Percentiles rank a stretch among this genome's conserved stretches.
These are phyloP conservation scores for Elmis aenea DNA, from an alignment of 2,888 invertebrate genomes.

Conservation along the genomic window DNA sequence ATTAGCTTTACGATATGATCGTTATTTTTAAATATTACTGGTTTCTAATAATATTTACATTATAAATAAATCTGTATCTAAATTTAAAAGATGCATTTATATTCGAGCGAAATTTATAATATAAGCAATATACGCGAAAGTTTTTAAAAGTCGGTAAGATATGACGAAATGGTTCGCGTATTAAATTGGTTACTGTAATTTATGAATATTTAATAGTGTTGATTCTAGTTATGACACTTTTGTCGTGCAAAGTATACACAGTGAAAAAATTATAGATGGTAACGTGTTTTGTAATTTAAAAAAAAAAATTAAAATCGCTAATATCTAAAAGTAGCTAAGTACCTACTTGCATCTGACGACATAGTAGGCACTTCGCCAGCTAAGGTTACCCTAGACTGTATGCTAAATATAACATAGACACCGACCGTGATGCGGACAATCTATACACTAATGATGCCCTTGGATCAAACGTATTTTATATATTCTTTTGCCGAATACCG, in stretches of 20 bases:
- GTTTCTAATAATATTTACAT: constrained; percentile 36
- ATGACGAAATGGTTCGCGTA: too few species aligned
- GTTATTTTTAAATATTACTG: constrained; percentile 40
- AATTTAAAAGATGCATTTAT: too few species aligned
- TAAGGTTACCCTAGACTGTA: constrained; percentile 41
- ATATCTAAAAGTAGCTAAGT: constrained; percentile 41
- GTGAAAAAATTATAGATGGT: too few species aligned
- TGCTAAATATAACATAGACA: constrained; percentile 40
- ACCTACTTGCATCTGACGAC: constrained; percentile 41
- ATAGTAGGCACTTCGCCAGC: constrained; percentile 42
- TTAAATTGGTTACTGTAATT: too few species aligned
- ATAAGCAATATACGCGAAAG: too few species aligned
- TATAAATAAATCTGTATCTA: constrained; percentile 20
- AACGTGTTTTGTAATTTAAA: constrained; percentile 28
- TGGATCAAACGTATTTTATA: constrained; percentile 5
- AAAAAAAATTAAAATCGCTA: constrained; percentile 30
- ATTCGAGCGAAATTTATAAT: too few species aligned
- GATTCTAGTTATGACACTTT: too few species aligned
- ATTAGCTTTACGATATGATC: constrained; percentile 32
- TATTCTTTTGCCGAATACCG: not conserved
- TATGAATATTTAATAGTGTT: too few species aligned
- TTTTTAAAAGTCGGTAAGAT: too few species aligned
- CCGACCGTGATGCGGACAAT: constrained; percentile 12
- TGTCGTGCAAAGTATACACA: too few species aligned
- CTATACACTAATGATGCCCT: constrained; percentile 5